Conservation (phyloP, 1,140 invertebrate genomes). For the Penaeus vannamei region DNA sequence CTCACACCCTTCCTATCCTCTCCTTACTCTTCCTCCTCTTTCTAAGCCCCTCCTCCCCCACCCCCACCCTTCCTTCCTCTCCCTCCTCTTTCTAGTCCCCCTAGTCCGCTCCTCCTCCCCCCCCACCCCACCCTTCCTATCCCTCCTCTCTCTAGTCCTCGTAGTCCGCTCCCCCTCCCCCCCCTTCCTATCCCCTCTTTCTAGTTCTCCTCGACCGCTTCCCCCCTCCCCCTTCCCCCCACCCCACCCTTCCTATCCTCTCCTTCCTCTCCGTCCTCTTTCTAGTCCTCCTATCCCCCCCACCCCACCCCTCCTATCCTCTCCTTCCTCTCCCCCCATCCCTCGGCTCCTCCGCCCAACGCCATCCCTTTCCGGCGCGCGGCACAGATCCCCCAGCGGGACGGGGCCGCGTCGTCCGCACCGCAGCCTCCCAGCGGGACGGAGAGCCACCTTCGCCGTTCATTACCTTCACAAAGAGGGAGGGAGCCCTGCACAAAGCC, state of each 20-base stretch:
- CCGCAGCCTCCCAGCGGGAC: constrained; percentile 49
- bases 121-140: background rate
- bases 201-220: too few relatives aligned
- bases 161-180: background rate
- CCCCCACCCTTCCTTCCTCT: background rate
- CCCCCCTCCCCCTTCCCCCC: too few relatives aligned
- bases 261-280: background rate
- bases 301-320: too few relatives aligned
- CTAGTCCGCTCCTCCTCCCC: background rate
- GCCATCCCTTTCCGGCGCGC: too few relatives aligned
- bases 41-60: background rate
- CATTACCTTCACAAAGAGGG: constrained; percentile 55
- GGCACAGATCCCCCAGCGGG: too few relatives aligned
- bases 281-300: background rate
- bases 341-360: too few relatives aligned
- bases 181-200: background rate
- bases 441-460: constrained; percentile 48
- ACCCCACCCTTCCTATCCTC: too few relatives aligned
- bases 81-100: background rate
- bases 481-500: constrained; percentile 8
- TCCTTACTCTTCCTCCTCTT: too few relatives aligned
- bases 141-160: background rate
- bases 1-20: too few relatives aligned
- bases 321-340: too few relatives aligned
- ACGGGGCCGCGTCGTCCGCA: background rate